Evolutionary conservation across 2,113 vertebrate genomes (phyloP).

Genomic region (Xenopus tropicalis): DNA sequence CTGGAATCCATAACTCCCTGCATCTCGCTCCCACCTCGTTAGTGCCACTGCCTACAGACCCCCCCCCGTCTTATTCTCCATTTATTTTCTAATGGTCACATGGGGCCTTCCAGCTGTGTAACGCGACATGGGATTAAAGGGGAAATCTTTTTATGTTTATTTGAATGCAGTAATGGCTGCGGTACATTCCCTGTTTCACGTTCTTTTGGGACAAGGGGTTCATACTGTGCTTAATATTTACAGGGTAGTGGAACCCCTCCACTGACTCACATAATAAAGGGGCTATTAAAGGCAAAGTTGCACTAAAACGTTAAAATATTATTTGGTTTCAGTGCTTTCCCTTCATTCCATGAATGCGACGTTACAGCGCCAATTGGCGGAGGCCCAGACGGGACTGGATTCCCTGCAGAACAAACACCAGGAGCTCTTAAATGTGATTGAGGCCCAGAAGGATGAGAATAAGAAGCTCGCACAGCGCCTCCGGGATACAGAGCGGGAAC

Average conservation of each 20-base stretch:
- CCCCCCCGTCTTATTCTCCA: too few relatives aligned
- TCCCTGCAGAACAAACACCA: slow-evolving; percentile 72
- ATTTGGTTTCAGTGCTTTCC: slow-evolving; percentile 62
- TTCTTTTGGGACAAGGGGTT: too few relatives aligned
- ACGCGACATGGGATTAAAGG: background rate
- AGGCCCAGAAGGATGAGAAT: slow-evolving; percentile 68
- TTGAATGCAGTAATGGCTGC: background rate
- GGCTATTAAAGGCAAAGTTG: background rate
- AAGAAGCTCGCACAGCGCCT: slow-evolving; percentile 56
- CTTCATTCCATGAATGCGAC: slow-evolving; percentile 69
- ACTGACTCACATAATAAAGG: too few relatives aligned
- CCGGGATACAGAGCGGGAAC: slow-evolving; percentile 66
- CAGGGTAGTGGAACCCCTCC: too few relatives aligned
- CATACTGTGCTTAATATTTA: too few relatives aligned
- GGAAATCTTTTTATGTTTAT: background rate
- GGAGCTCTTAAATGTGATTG: slow-evolving; percentile 68
- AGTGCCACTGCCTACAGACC: too few relatives aligned
- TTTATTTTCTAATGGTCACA: background rate
- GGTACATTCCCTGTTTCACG: too few relatives aligned
- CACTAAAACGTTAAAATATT: background rate
- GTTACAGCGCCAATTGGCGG: slow-evolving; percentile 73
- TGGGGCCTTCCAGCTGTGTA: background rate
- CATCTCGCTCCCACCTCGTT: too few relatives aligned
- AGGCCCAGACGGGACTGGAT: slow-evolving; percentile 65
- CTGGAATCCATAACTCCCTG: too few relatives aligned